Evolutionary conservation across 2,113 vertebrate genomes (phyloP).

Genomic region (Psettodes erumei): DNA sequence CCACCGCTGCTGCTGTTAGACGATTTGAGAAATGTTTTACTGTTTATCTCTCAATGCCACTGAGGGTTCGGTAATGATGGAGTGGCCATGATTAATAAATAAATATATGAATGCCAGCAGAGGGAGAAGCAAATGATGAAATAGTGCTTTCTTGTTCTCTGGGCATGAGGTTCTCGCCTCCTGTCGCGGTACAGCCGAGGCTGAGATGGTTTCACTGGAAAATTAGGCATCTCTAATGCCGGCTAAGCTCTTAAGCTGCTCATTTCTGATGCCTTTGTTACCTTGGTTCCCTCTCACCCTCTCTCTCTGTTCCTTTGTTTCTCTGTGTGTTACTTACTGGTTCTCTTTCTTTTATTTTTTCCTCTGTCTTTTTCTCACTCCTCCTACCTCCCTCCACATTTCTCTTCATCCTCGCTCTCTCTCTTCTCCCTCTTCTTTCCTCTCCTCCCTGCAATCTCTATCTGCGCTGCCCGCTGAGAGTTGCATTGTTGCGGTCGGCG

Average conservation of each 20-base stretch:
- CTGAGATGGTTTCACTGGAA: constrained; percentile 65
- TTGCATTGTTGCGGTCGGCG: constrained; percentile 17
- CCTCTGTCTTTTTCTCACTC: constrained; percentile 7
- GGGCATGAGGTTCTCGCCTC: not conserved
- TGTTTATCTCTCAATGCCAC: constrained; percentile 23
- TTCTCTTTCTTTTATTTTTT: not conserved
- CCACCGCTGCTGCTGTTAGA: constrained; percentile 9
- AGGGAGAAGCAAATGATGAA: constrained; percentile 55
- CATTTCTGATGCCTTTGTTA: constrained; percentile 76
- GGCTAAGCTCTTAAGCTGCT: constrained; percentile 79
- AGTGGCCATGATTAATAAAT: constrained; percentile 35
- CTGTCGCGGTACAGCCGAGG: constrained; percentile 22
- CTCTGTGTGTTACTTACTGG: not conserved
- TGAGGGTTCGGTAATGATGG: constrained; percentile 36
- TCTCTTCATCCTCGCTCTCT: not conserved
- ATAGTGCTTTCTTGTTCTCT: constrained; percentile 43
- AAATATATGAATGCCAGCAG: constrained; percentile 30
- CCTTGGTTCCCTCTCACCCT: constrained; percentile 42
- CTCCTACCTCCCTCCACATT: not conserved
- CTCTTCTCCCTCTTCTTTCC: not conserved
- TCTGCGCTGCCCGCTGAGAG: constrained; percentile 27
- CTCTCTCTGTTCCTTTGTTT: constrained; percentile 16
- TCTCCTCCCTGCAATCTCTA: constrained; percentile 17
- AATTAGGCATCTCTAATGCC: constrained; percentile 63
- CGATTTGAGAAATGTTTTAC: not conserved